Evolutionary conservation across 2,888 invertebrate genomes (phyloP).

Genomic region (Galeopsomyia nigrocyanea): DNA sequence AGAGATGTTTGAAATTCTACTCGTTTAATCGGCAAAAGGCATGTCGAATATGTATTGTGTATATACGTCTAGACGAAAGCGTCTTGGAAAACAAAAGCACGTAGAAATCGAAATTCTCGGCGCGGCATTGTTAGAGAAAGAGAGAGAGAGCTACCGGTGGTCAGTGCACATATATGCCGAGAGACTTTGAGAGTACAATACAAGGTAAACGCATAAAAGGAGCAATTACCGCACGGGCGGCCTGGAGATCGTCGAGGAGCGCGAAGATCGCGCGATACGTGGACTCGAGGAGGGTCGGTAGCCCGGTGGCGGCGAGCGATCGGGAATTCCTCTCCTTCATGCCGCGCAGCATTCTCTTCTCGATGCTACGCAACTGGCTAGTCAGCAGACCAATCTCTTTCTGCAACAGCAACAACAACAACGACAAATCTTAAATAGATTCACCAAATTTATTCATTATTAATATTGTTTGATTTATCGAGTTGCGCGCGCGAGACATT

Average conservation of each 20-base stretch:
- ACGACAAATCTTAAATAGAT: not conserved
- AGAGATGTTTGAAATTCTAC: not conserved
- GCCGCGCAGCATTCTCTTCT: conserved; percentile 81
- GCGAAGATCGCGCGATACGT: conserved; percentile 57
- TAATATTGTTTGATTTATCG: not conserved
- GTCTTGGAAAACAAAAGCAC: too few relatives aligned
- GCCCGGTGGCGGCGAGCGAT: conserved; percentile 73
- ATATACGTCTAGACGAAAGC: too few relatives aligned
- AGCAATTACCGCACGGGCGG: conserved; percentile 57
- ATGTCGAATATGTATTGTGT: too few relatives aligned
- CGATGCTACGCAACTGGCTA: conserved; percentile 82
- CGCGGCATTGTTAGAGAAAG: too few relatives aligned
- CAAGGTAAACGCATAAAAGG: conserved; percentile 26
- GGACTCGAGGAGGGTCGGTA: conserved; percentile 66
- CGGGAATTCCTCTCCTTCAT: conserved; percentile 85
- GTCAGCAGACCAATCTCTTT: conserved; percentile 71
- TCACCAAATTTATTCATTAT: not conserved
- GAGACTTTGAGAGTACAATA: too few relatives aligned
- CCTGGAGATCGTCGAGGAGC: conserved; percentile 57
- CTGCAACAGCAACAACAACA: conserved; percentile 48
- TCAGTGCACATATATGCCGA: too few relatives aligned
- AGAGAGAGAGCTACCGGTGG: too few relatives aligned
- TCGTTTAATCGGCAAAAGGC: too few relatives aligned
- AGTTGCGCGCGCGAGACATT: not conserved
- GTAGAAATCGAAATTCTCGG: conserved; percentile 5